Percentiles rank a stretch among this genome's conserved stretches.
Evolutionary conservation across 2,113 vertebrate species (phyloP).

Genomic region (Meriones unguiculatus): DNA sequence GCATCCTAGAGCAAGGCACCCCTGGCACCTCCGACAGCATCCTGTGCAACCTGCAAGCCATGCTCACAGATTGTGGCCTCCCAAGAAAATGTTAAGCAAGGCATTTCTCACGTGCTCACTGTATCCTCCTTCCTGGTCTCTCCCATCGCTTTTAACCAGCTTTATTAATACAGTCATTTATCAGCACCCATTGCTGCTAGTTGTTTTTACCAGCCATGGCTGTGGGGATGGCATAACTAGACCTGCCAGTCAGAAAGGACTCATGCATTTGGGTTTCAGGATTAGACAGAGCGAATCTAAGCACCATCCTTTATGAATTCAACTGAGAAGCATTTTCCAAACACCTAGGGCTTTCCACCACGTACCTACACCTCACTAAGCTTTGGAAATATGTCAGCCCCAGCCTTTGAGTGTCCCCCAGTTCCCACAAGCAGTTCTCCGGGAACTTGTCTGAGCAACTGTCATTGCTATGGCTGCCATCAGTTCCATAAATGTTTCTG

Average conservation of each 20-base stretch:
- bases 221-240: background rate
- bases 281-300: no score
- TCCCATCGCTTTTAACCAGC: background rate
- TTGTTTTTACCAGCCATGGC: background rate
- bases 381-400: background rate
- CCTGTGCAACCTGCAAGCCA: background rate
- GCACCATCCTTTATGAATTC: background rate
- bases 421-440: background rate
- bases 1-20: background rate
- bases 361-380: background rate
- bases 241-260: background rate
- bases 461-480: background rate
- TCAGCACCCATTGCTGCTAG: fast-evolving
- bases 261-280: background rate
- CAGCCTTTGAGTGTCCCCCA: background rate
- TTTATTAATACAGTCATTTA: background rate
- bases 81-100: conserved; percentile 23
- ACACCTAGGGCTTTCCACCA: background rate
- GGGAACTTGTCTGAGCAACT: background rate
- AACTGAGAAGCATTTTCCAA: background rate
- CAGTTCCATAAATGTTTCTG: background rate
- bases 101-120: no score
- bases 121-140: background rate
- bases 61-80: background rate
- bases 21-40: background rate